These are phyloP conservation scores for Odontothrips loti DNA, from an alignment of 2,888 invertebrate species.

Conservation along the genomic window DNA sequence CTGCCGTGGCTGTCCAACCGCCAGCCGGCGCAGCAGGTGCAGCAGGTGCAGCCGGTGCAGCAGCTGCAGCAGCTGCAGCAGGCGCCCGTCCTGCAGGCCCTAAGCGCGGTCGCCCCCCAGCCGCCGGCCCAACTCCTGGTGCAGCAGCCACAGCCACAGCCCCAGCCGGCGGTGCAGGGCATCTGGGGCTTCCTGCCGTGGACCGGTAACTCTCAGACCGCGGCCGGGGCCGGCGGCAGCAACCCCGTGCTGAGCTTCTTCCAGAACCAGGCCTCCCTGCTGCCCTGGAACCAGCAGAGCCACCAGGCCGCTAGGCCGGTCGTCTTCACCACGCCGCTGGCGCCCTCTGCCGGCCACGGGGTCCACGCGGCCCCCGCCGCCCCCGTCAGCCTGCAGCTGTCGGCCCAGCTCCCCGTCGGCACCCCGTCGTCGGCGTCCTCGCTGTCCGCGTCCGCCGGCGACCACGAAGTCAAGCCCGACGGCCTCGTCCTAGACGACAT, in stretches of 20 bases:
- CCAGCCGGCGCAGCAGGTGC: background rate
- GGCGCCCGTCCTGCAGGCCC: background rate
- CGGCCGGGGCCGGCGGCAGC: background rate
- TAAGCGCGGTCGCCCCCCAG: background rate
- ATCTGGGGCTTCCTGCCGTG: slow-evolving; percentile 6
- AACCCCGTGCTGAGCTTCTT: background rate
- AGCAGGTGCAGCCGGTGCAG: background rate
- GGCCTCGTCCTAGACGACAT: background rate
- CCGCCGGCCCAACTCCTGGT: background rate
- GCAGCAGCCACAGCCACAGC: background rate
- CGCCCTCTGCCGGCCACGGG: background rate
- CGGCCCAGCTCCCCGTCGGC: too few species aligned
- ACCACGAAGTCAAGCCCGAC: background rate
- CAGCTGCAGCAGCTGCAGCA: background rate
- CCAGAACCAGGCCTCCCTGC: background rate
- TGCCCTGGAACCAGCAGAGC: background rate
- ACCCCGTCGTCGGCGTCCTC: too few species aligned
- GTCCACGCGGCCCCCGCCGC: background rate
- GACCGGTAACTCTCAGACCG: background rate
- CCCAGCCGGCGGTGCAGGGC: background rate
- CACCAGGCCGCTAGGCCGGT: background rate
- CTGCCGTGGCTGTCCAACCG: background rate
- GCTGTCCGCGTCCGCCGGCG: background rate
- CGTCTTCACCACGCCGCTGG: slow-evolving; percentile 1
- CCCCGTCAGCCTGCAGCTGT: background rate